Base-by-base conservation (phyloP, 2,888 invertebrate species). In the Agriopis marginaria region DNA sequence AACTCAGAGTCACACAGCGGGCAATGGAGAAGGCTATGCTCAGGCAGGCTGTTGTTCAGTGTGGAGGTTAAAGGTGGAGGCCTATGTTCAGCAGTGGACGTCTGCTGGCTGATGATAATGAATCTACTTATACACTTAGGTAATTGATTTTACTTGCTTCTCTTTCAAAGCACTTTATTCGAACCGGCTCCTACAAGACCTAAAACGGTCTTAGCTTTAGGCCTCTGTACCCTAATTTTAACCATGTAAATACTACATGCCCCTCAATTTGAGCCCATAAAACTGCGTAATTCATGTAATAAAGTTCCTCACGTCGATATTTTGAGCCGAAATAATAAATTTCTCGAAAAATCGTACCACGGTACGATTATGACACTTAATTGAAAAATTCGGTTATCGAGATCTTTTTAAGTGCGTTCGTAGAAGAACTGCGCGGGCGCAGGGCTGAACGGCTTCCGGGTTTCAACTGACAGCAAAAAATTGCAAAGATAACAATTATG, bases 371-470 rank as follows among this genome's bases (percentile, higher is more conserved):
- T 91, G 88, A 91, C 92, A 91, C 91, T 86, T 92, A 92, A 93
- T 93, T 93, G 93, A 93, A 92, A 82, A 91, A 88, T 85, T 90
- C 88, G 84, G 87, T 87, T 90, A 92, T 93, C 91, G 87, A 81
- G 86, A 90, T 88, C 82, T 77, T 82, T 84, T 82, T 89, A 91
- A 92, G 85, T 89, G 86, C 82, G 87, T 93, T 92, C 91, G 91
- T 92, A 91, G 92, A 92, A 92, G 81, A 89, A 62, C 68, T 50
- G 62, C 40, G 10, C 42, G 7, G 54, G 59, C 59, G 44, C 72
- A 90, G 89, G 91, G 90, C 75, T 91, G 89, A n/a, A 40, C 42
- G 45, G 44, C 32, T 63, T 56, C 56, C 42, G 47, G 39, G 39
- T 66, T 40, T 47, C 12, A 54, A 45, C 39, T 9, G 14, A 11